These are phyloP conservation scores for Ellobius talpinus DNA, from an alignment of 2,113 vertebrate species.

Conservation along the genomic window DNA sequence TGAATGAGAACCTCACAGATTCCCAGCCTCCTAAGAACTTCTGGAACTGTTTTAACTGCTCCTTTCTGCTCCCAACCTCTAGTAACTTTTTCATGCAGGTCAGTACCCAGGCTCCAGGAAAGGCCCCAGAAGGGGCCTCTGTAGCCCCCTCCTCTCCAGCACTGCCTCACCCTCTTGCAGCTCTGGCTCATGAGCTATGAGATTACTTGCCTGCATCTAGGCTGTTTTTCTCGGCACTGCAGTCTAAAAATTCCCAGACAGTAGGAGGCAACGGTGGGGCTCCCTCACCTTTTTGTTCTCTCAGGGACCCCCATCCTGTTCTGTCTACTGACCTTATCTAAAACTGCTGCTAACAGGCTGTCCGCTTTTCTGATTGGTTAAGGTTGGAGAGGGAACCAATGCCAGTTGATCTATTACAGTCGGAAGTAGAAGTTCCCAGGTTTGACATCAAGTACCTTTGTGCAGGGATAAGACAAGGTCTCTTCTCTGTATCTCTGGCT, in stretches of 20 bases:
- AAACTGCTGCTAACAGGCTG: constrained; percentile 45
- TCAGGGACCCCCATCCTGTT: neutral
- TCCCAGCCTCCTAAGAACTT: neutral
- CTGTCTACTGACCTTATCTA: constrained; percentile 19
- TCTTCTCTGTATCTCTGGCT: neutral
- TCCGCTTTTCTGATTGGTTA: neutral
- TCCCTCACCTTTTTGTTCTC: neutral
- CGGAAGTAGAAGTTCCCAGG: constrained; percentile 2
- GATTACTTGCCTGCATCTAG: neutral
- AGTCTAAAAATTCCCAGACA: neutral
- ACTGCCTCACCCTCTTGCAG: neutral
- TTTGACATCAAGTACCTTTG: neutral
- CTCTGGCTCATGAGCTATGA: neutral
- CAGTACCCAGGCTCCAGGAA: neutral
- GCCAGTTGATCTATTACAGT: neutral
- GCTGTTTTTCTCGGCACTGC: too few relatives aligned
- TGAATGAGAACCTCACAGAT: neutral
- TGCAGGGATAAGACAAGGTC: neutral
- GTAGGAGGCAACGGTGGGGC: neutral
- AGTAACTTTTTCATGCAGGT: neutral
- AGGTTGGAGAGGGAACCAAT: neutral
- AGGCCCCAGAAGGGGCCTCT: neutral
- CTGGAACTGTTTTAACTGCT: neutral
- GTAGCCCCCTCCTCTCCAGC: neutral
- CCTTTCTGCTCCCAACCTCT: neutral